Percentiles rank a stretch among this genome's conserved stretches.
Evolutionary conservation across 2,888 invertebrate species (phyloP).

Genomic region (Ecdyonurus torrentis): DNA sequence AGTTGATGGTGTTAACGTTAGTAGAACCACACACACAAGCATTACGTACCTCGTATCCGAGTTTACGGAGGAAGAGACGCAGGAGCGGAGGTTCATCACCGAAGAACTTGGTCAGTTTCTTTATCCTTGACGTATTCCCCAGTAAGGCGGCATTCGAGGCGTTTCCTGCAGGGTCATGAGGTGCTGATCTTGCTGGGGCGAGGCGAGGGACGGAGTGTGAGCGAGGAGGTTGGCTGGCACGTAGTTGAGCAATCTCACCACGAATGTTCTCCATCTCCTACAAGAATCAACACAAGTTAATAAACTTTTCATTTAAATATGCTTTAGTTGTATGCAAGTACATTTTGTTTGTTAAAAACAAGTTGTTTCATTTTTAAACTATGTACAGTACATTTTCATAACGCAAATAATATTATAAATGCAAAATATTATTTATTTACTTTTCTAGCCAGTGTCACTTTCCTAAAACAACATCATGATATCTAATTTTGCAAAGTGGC

Average conservation of each 20-base stretch:
- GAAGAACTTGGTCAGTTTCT: conserved; percentile 83
- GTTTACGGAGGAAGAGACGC: conserved; percentile 72
- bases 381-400: background rate
- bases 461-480: no score
- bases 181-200: conserved; percentile 18
- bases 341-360: background rate
- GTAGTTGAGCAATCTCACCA: conserved; percentile 59
- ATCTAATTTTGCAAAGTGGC: no score
- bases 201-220: conserved; percentile 46
- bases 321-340: no score
- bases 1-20: no score
- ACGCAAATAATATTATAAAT: no score
- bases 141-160: conserved; percentile 42
- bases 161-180: conserved; percentile 21
- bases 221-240: conserved; percentile 33
- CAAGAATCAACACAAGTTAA: no score
- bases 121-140: conserved; percentile 72
- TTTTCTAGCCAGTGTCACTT: no score
- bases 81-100: conserved; percentile 84
- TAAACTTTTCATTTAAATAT: background rate
- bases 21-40: no score
- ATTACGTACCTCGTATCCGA: conserved; percentile 71
- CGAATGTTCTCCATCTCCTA: conserved; percentile 76
- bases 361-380: background rate
- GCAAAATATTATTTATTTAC: no score